Conservation (phyloP, 2,113 vertebrate species). For the Hydropotes inermis region DNA sequence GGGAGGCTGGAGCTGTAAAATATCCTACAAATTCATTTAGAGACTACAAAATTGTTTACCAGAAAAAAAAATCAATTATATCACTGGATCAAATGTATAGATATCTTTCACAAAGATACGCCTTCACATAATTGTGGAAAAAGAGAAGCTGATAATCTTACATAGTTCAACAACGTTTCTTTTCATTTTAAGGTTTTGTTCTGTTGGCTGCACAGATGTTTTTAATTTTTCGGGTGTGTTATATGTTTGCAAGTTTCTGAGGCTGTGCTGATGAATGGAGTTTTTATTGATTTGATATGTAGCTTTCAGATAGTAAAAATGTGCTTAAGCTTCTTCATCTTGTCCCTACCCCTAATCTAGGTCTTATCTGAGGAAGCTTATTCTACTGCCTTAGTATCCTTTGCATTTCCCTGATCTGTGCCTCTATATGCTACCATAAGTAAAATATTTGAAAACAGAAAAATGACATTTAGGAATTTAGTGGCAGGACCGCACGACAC, state of each 20-base stretch:
- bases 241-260: slow-evolving; percentile 67
- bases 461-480: neutral
- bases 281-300: slow-evolving; percentile 65
- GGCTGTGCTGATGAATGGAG: slow-evolving; percentile 62
- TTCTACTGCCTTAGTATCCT: neutral
- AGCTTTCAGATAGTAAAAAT: slow-evolving; percentile 63
- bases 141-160: slow-evolving; percentile 25
- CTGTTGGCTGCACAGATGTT: slow-evolving; percentile 55
- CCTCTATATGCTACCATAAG: neutral
- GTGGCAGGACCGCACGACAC: neutral
- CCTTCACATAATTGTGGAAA: neutral
- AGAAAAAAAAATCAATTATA: neutral
- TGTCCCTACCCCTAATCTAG: neutral
- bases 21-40: slow-evolving; percentile 23
- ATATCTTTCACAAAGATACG: neutral
- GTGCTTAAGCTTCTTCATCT: neutral
- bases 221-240: slow-evolving; percentile 64
- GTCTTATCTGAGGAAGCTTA: neutral
- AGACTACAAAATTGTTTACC: neutral
- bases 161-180: neutral
- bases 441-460: neutral
- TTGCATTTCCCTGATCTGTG: neutral
- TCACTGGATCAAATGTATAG: neutral
- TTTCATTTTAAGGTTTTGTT: slow-evolving; percentile 37
- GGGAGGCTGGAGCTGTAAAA: neutral